phyloP scores from a whole-genome alignment of 2,888 invertebrate genomes.

The Deilephila elpenor region DNA sequence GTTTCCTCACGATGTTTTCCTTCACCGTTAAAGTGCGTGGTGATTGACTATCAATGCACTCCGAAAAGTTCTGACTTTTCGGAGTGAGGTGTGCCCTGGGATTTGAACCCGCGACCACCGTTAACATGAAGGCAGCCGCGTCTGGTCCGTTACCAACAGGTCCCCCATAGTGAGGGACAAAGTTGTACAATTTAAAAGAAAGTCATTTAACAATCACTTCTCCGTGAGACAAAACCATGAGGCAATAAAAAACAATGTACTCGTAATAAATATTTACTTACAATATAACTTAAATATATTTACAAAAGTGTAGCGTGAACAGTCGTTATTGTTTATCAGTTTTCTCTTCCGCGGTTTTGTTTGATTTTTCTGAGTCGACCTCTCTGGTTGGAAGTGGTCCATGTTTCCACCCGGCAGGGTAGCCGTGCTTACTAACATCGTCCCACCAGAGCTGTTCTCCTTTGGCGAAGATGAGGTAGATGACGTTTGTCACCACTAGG shows the following conservation, averaged over 20 bases:
- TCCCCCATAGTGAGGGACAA: no score
- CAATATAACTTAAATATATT: constrained; percentile 40
- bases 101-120: no score
- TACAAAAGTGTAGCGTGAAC: constrained; percentile 39
- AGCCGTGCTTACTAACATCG: constrained; percentile 80
- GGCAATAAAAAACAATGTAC: not conserved
- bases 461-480: constrained; percentile 89
- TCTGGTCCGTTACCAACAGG: no score
- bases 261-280: constrained; percentile 18
- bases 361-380: constrained; percentile 60
- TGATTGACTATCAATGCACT: no score
- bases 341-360: constrained; percentile 47
- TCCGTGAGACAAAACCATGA: no score
- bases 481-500: constrained; percentile 86
- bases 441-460: constrained; percentile 92
- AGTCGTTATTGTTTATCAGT: constrained; percentile 47
- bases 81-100: no score
- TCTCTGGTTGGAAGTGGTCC: constrained; percentile 63
- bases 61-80: no score
- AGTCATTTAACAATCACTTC: not conserved
- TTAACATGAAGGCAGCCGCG: no score
- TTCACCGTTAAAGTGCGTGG: no score
- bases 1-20: no score
- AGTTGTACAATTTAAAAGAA: no score
- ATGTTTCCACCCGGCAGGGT: constrained; percentile 72